A percentile compares a stretch with the other conserved stretches of the same genome.
phyloP scores from a whole-genome alignment of 2,113 vertebrate genomes.

The Ovis canadensis region DNA sequence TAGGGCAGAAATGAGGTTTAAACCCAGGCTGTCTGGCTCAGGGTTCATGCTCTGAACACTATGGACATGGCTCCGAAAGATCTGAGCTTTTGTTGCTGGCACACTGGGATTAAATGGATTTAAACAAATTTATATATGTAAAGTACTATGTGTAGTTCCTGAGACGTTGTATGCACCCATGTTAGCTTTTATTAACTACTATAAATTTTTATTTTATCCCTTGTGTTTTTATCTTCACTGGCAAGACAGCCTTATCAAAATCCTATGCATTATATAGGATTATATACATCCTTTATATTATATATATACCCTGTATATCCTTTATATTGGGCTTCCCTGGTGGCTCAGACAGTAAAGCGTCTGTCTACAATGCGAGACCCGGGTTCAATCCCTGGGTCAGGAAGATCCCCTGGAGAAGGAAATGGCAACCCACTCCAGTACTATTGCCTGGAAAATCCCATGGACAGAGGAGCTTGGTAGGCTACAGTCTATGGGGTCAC shows the following conservation, averaged over 20 bases:
- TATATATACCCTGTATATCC: neutral
- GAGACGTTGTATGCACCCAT: neutral
- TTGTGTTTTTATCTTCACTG: neutral
- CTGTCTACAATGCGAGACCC: no score
- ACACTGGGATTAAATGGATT: neutral
- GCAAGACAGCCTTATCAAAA: neutral
- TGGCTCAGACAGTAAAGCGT: no score
- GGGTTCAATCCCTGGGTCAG: no score
- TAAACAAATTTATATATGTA: neutral
- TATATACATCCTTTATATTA: neutral
- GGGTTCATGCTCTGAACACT: neutral
- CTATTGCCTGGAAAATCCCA: no score
- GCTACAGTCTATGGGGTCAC: no score
- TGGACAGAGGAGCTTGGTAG: no score
- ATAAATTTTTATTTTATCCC: neutral
- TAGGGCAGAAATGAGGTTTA: neutral
- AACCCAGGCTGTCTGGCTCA: neutral
- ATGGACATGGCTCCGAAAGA: neutral
- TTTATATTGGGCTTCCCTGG: neutral
- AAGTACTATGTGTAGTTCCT: neutral
- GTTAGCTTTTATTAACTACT: neutral
- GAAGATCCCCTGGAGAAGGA: no score
- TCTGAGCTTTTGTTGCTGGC: neutral
- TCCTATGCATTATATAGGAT: neutral
- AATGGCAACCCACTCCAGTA: no score